Conservation (phyloP, 1,140 invertebrate genomes). For the Meloidogyne exigua region DNA sequence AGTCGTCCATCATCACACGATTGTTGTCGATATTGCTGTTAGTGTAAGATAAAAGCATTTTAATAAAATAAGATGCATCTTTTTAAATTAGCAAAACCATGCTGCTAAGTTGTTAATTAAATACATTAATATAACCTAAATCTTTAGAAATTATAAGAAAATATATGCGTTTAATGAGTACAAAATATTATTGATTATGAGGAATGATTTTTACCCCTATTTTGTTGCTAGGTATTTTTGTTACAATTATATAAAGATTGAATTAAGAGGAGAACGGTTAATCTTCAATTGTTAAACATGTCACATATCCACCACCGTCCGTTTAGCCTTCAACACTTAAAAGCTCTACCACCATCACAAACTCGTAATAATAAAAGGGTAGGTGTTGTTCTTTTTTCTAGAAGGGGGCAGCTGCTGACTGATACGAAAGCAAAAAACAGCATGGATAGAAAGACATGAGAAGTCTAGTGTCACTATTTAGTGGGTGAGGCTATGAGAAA, state of each 20-base stretch:
- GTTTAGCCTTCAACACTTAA: neutral
- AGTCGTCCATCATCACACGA: neutral
- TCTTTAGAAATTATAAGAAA: neutral
- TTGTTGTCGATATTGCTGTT: neutral
- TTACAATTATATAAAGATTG: neutral
- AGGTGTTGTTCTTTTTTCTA: neutral
- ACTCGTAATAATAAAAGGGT: constrained; percentile 2
- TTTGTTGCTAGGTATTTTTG: neutral
- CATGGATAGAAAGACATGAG: neutral
- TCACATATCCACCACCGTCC: neutral
- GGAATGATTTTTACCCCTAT: neutral
- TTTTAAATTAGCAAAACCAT: neutral
- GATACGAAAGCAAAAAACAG: constrained; percentile 3
- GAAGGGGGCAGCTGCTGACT: neutral
- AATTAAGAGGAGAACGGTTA: neutral
- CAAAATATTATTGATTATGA: neutral
- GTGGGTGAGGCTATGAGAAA: neutral
- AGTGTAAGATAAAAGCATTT: neutral
- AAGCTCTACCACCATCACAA: neutral
- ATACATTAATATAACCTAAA: neutral
- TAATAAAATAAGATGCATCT: constrained; percentile 1
- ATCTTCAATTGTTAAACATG: constrained; percentile 1
- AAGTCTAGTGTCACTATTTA: constrained; percentile 4
- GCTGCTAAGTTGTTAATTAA: neutral
- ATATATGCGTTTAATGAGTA: neutral